Evolutionary conservation across 92 coral and sea anemone species (phyloP), one percentile per base, ranked within the genome.

Genomic region (Phenganax marumi): DNA sequence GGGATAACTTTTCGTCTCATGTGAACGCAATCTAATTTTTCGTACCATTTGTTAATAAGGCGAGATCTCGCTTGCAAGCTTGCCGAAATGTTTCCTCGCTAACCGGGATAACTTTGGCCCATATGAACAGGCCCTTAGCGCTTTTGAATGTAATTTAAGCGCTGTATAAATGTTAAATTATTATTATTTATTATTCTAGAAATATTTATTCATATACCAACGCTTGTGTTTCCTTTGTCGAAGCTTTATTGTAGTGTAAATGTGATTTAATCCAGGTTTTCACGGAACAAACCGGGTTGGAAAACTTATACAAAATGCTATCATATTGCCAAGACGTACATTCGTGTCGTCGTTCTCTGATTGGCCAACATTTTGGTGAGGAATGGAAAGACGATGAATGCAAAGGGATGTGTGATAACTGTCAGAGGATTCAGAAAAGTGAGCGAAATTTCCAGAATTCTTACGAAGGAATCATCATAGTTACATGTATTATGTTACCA

Each of bases 291-390:
- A 69, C 83, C 80, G 97, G 98, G 25, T 76, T 92, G 22, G 93
- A 95, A 73, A 95, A 95, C 69, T 91, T 95, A 0, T 92, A 92
- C 84, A 90, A 91, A 53, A 95, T 95, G 89, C 33, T 92, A 14
- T 56, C 89, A 11, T 95, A 92, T 75, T 90, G 97, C 54, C 96
- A 95, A 63, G 90, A 90, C 47, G 82, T 77, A 57, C 85, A 68
- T 11, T 54, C 82, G 8, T 95, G 98, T 74, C 85, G 98, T 64
- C 95, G 98, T 0, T 77, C 89, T 12, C 81, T 86, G 85, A 95
- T 92, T 84, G 98, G 95, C 0, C 98, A 93, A 12, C 97, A 95
- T 83, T 95, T 95, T 83, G 97, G 98, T 17, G 98, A 90, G 85
- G 81, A 51, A 39, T 95, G 98, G 98, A 90, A 95, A 65, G 90